Conservation (phyloP, 1,140 invertebrate genomes). For the Danaus melanippus region DNA sequence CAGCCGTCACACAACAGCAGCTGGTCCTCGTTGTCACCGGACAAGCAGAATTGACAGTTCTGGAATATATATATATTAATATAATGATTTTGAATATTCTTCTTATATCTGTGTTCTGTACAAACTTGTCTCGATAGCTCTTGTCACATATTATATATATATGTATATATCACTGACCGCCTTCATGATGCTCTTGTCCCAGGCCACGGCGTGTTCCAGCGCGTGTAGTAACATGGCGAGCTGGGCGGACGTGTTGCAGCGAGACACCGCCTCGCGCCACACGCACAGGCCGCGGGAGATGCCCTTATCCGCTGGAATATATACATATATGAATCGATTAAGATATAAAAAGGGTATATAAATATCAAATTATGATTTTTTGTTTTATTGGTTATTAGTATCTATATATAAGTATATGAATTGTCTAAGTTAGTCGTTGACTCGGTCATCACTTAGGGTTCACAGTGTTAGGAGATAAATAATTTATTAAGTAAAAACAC, state of each 20-base stretch:
- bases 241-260: conserved; percentile 89
- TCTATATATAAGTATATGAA: conserved; percentile 4
- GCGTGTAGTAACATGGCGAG: conserved; percentile 92
- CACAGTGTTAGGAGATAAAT: no score
- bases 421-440: neutral
- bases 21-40: conserved; percentile 96
- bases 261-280: conserved; percentile 91
- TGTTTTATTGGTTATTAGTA: no score
- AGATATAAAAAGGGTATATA: no score
- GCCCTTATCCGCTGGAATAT: conserved; percentile 24
- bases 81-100: no score
- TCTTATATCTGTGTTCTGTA: no score
- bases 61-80: conserved; percentile 71
- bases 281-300: conserved; percentile 78
- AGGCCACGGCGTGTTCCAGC: conserved; percentile 92
- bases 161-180: conserved; percentile 79
- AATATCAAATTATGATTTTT: no score
- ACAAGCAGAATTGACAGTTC: conserved; percentile 97
- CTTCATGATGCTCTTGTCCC: conserved; percentile 99
- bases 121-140: neutral
- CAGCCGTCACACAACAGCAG: conserved; percentile 96
- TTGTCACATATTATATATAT: neutral
- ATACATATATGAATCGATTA: no score
- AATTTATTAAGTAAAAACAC: no score
- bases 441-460: no score